A percentile compares a stretch with the other conserved stretches of the same genome.
Evolutionary conservation across 2,888 invertebrate genomes (phyloP).

Genomic region (Blastobasis lacticolella): DNA sequence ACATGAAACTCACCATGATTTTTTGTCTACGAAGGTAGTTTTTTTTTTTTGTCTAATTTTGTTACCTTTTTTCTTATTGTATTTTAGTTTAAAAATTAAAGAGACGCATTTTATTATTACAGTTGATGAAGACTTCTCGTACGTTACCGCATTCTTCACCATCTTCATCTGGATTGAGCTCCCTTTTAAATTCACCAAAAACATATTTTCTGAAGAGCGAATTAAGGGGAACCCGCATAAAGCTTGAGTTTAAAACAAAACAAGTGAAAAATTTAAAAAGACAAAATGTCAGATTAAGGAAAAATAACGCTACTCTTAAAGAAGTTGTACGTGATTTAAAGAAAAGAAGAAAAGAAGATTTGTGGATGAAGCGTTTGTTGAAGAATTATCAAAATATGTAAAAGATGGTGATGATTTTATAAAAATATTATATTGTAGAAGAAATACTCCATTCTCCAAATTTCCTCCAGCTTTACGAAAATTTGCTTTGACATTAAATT

Average conservation of each 20-base stretch:
- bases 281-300: conserved; percentile 1
- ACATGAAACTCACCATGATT: too few relatives aligned
- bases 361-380: conserved; percentile 2
- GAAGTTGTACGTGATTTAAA: background rate
- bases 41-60: too few relatives aligned
- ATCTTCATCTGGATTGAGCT: background rate
- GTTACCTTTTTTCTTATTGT: too few relatives aligned
- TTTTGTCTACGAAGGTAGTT: too few relatives aligned
- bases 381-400: too few relatives aligned
- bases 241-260: background rate
- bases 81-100: too few relatives aligned
- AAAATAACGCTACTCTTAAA: conserved; percentile 1
- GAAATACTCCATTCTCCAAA: conserved; percentile 9
- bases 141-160: background rate
- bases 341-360: conserved; percentile 1
- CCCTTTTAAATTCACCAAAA: background rate
- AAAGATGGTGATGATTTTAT: too few relatives aligned
- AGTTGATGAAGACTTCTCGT: background rate
- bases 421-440: too few relatives aligned
- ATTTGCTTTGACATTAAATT: conserved; percentile 12
- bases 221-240: background rate
- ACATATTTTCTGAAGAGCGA: background rate
- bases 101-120: background rate
- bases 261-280: conserved; percentile 1
- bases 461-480: conserved; percentile 10